Evolutionary conservation across 2,113 vertebrate species (phyloP).

Genomic region (Periophthalmodon schlosseri): DNA sequence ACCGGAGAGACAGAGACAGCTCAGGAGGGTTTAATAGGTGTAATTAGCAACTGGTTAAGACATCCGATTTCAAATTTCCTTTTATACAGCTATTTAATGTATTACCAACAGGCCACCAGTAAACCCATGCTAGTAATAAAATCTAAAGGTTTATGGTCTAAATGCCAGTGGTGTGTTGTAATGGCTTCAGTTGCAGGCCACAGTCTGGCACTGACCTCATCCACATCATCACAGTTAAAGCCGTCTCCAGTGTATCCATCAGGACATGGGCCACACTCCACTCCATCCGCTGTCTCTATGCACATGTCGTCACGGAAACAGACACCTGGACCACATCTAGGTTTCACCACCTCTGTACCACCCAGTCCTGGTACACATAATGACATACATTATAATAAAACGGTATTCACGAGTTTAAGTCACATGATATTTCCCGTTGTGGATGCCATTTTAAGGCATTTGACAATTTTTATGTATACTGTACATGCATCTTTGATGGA

Average conservation of each 20-base stretch:
- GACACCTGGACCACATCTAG: constrained; percentile 81
- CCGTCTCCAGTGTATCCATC: constrained; percentile 93
- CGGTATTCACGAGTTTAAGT: not conserved
- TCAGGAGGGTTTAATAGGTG: not conserved
- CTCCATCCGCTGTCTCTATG: constrained; percentile 82
- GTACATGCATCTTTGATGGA: not conserved
- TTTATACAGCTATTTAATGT: not conserved
- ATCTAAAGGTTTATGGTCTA: constrained; percentile 5
- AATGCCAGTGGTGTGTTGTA: not conserved
- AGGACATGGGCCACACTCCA: constrained; percentile 92
- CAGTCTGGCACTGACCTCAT: constrained; percentile 81
- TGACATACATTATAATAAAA: not conserved
- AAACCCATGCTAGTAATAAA: not conserved
- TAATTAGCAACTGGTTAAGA: not conserved
- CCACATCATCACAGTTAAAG: constrained; percentile 89
- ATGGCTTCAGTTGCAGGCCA: constrained; percentile 14
- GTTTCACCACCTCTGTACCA: constrained; percentile 75
- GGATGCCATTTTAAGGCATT: not conserved
- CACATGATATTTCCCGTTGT: not conserved
- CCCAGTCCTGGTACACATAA: constrained; percentile 64
- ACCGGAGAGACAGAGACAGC: not conserved
- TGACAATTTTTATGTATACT: not conserved
- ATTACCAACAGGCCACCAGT: not conserved
- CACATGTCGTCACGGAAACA: constrained; percentile 91
- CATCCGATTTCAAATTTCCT: not conserved